Percentiles rank a stretch among this genome's conserved stretches.
Evolutionary conservation across 2,888 invertebrate genomes (phyloP).

Genomic region (Chymomyza amoena): DNA sequence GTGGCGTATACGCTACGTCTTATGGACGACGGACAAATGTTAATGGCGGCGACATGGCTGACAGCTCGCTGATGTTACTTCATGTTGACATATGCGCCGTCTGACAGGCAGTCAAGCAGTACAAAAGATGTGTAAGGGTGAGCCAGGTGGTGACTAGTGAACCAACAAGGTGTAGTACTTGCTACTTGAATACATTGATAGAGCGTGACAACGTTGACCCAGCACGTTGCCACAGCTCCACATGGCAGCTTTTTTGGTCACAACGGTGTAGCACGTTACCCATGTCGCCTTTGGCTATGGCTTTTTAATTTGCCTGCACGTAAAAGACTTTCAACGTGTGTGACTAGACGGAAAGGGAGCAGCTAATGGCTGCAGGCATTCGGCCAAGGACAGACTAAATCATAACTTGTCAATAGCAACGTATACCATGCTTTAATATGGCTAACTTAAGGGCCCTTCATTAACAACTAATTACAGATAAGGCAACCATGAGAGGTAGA

Average conservation of each 20-base stretch:
- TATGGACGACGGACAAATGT: constrained; percentile 28
- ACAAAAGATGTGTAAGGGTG: not conserved
- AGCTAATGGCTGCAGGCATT: not conserved
- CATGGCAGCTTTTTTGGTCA: not conserved
- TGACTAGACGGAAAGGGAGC: not conserved
- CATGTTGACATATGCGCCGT: constrained; percentile 46
- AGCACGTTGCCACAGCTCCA: not conserved
- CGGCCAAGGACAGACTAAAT: not conserved
- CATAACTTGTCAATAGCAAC: not conserved
- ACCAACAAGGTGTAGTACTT: not conserved
- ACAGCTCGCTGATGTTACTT: constrained; percentile 28
- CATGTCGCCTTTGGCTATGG: not conserved
- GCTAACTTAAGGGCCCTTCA: not conserved
- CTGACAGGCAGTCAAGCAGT: constrained; percentile 15
- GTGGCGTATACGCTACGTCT: not conserved
- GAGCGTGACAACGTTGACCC: not conserved
- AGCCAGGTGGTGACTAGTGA: not conserved
- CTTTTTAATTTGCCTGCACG: not conserved
- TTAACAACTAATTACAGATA: no score
- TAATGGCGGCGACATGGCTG: constrained; percentile 31
- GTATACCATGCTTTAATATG: not conserved
- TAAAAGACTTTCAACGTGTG: not conserved
- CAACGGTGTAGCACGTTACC: not conserved
- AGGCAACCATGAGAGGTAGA: no score
- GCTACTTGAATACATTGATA: not conserved